phyloP scores from a whole-genome alignment of 2,797 vertebrate genomes.

The Sebastes matsubarae region DNA sequence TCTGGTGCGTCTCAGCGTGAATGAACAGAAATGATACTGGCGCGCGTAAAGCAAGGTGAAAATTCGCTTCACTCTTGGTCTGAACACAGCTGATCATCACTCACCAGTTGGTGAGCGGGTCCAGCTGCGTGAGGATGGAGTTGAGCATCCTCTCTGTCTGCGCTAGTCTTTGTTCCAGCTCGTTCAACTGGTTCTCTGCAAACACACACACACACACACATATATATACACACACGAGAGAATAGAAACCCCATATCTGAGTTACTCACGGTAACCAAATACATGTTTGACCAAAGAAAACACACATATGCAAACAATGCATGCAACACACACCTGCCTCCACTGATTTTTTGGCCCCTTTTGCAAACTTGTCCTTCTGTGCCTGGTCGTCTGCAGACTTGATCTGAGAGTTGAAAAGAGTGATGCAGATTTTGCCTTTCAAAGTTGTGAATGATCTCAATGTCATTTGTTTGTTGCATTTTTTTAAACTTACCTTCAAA shows the following conservation, averaged over 20 bases:
- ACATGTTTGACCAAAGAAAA: not conserved
- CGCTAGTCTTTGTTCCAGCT: slow-evolving; percentile 88
- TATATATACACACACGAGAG: not conserved
- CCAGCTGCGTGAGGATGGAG: slow-evolving; percentile 90
- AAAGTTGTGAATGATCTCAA: too few relatives aligned
- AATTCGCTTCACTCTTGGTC: too few relatives aligned
- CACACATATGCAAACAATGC: not conserved
- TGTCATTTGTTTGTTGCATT: too few relatives aligned
- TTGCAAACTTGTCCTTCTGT: slow-evolving; percentile 79
- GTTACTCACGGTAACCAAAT: slow-evolving; percentile 20
- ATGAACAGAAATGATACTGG: too few relatives aligned
- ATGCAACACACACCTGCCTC: slow-evolving; percentile 83
- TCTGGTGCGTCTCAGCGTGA: too few relatives aligned
- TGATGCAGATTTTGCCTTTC: not conserved
- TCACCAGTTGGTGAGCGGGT: slow-evolving; percentile 93
- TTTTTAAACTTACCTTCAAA: slow-evolving; percentile 82
- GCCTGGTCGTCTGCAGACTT: slow-evolving; percentile 84
- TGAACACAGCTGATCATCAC: not conserved
- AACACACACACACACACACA: not conserved
- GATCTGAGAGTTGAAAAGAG: slow-evolving; percentile 73
- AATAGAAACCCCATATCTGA: not conserved
- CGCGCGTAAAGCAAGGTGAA: too few relatives aligned
- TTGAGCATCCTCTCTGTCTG: slow-evolving; percentile 93
- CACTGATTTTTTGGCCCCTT: slow-evolving; percentile 85
- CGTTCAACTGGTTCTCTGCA: slow-evolving; percentile 89